phyloP scores from a whole-genome alignment of 92 coral and sea anemone genomes.

The Palythoa grandiflora region DNA sequence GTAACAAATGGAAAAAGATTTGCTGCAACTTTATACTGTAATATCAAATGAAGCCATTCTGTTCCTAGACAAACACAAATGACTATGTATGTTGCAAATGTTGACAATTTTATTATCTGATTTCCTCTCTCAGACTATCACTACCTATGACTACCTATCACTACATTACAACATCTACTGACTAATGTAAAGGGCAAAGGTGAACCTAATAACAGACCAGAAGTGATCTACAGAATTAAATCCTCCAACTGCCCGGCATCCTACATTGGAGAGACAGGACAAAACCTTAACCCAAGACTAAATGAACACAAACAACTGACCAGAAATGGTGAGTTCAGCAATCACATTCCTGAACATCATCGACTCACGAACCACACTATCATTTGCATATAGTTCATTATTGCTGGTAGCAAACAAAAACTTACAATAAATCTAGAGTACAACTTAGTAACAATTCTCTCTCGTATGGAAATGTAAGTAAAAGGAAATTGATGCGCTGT shows the following conservation, averaged over 20 bases:
- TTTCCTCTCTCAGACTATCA: no score
- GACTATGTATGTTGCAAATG: neutral
- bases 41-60: slow-evolving; percentile 10
- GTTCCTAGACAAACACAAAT: slow-evolving; percentile 5
- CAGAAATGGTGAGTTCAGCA: slow-evolving; percentile 3
- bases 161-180: slow-evolving; percentile 1
- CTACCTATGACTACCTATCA: neutral
- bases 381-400: no score
- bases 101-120: no score
- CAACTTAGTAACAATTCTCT: no score
- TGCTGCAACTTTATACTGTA: slow-evolving; percentile 27
- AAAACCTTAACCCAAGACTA: slow-evolving; percentile 39
- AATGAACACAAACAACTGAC: slow-evolving; percentile 46
- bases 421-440: no score
- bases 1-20: slow-evolving; percentile 30
- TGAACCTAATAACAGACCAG: slow-evolving; percentile 19
- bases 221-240: neutral
- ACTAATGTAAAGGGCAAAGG: slow-evolving; percentile 35
- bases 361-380: no score
- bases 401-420: no score
- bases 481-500: no score
- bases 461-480: no score
- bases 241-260: slow-evolving; percentile 15
- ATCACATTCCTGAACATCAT: no score
- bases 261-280: slow-evolving; percentile 47